Evolutionary conservation across 1,140 invertebrate species (phyloP).

Genomic region (Rhagoletis zephyria): DNA sequence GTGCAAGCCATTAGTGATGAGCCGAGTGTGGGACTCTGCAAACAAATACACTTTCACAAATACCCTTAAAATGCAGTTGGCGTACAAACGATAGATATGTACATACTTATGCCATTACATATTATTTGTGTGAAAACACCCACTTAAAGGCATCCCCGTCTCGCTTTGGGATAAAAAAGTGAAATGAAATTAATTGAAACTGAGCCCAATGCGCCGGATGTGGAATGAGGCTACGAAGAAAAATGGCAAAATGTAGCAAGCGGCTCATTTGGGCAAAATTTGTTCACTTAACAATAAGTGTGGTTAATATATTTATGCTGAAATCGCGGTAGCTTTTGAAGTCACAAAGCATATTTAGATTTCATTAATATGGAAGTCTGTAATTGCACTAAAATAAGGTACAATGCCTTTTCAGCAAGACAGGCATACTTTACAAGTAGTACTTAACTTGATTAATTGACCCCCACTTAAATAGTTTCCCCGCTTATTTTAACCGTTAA

Average conservation of each 20-base stretch:
- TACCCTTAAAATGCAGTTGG: not conserved
- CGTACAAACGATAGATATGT: not conserved
- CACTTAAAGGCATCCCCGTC: not conserved
- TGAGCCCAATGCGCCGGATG: not conserved
- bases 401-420: too few species aligned
- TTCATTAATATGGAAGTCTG: too few species aligned
- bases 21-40: not conserved
- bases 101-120: too few species aligned
- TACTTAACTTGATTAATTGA: too few species aligned
- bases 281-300: not conserved
- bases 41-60: not conserved
- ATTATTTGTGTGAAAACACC: not conserved
- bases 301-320: not conserved
- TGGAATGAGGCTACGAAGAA: not conserved
- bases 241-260: not conserved
- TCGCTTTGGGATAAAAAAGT: not conserved
- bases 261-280: not conserved
- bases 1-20: not conserved
- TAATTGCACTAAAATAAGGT: too few species aligned
- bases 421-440: too few species aligned
- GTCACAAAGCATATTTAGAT: too few species aligned
- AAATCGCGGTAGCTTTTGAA: not conserved
- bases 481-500: too few species aligned
- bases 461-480: too few species aligned
- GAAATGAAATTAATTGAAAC: slow-evolving; percentile 19